These are phyloP conservation scores for Pecten maximus DNA, from an alignment of 2,888 invertebrate species.

Conservation along the genomic window DNA sequence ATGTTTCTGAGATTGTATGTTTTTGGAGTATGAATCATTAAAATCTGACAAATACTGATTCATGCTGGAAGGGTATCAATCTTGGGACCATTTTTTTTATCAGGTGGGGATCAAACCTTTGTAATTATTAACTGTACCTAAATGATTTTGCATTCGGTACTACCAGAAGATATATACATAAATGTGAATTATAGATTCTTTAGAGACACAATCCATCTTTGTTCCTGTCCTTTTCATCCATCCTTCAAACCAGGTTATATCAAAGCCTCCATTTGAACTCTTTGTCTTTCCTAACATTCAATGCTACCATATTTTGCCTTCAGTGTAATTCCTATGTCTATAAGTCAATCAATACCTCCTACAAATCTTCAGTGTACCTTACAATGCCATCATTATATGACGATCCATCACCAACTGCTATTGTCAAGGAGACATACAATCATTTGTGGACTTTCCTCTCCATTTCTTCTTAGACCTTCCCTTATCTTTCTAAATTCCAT, in stretches of 20 bases:
- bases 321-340: no score
- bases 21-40: background rate
- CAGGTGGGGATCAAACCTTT: background rate
- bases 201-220: constrained; percentile 6
- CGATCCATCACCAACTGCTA: no score
- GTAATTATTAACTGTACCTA: background rate
- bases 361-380: no score
- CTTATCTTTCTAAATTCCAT: no score
- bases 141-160: background rate
- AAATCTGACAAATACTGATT: constrained; percentile 40
- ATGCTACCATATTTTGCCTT: no score
- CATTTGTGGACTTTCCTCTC: no score
- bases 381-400: no score
- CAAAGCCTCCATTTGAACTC: background rate
- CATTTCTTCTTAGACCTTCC: no score
- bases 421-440: no score
- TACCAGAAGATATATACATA: background rate
- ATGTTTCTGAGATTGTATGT: no score
- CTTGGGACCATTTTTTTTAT: background rate
- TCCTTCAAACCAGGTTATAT: background rate
- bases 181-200: background rate
- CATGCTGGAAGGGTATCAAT: constrained; percentile 37
- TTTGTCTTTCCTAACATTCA: no score
- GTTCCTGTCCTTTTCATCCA: constrained; percentile 8
- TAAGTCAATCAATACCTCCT: no score